Evolutionary conservation across 2,113 vertebrate species (phyloP).

Genomic region (Gnathonemus echidnorhynchus): DNA sequence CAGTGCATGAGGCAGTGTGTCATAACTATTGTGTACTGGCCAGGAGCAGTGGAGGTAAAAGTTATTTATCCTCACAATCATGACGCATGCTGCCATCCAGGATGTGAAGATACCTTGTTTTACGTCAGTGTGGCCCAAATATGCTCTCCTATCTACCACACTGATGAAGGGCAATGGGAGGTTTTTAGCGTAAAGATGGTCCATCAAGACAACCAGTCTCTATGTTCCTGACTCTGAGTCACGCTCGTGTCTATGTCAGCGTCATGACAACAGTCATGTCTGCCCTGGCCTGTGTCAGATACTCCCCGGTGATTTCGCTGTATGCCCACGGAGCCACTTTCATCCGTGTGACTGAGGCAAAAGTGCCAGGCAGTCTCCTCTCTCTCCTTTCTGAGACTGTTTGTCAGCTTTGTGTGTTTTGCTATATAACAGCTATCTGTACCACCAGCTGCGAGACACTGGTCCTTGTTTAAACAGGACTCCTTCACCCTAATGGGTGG

Average conservation of each 20-base stretch:
- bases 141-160: neutral
- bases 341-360: neutral
- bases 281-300: neutral
- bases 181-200: neutral
- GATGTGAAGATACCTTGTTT: neutral
- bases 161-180: neutral
- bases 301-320: neutral
- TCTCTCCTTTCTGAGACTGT: neutral
- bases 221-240: neutral
- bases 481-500: neutral
- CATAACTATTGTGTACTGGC: neutral
- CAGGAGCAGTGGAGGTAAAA: neutral
- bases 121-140: neutral
- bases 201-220: neutral
- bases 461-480: neutral
- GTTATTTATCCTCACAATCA: neutral
- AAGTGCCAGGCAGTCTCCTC: neutral
- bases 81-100: neutral
- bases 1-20: neutral
- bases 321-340: neutral
- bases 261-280: neutral
- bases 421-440: neutral
- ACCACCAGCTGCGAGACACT: neutral
- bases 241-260: neutral
- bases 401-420: neutral